Conservation (phyloP, 2,888 invertebrate species). For the Gari tellinella region DNA sequence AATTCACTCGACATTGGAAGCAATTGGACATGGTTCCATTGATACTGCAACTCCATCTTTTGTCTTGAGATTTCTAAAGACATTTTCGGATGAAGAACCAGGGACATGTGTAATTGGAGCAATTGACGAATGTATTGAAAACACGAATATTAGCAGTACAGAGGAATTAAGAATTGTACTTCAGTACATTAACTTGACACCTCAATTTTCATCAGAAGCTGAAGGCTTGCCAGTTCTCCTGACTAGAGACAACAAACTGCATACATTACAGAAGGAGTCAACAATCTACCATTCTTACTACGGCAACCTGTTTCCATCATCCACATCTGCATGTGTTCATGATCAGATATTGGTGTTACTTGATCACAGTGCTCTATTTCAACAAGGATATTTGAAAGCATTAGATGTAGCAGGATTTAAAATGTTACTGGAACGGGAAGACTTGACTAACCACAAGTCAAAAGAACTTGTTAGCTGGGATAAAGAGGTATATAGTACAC, state of each 20-base stretch:
- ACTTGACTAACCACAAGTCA: background rate
- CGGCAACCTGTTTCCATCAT: conserved; percentile 12
- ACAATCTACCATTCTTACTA: conserved; percentile 2
- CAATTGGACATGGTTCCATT: background rate
- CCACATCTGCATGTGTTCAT: conserved; percentile 1
- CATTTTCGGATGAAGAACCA: background rate
- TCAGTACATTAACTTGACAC: background rate
- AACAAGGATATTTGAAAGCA: conserved; percentile 2
- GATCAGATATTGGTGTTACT: background rate
- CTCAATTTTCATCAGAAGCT: background rate
- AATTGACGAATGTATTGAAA: background rate
- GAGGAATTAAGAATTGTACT: background rate
- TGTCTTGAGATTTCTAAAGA: conserved; percentile 12
- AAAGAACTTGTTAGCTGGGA: conserved; percentile 5
- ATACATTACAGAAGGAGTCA: background rate
- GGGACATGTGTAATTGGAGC: conserved; percentile 1
- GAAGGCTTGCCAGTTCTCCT: conserved; percentile 1
- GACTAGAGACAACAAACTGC: background rate
- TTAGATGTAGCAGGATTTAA: conserved; percentile 9
- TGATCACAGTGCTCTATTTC: background rate
- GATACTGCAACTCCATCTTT: conserved; percentile 1
- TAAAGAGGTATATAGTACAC: background rate
- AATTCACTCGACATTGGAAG: background rate
- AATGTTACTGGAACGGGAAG: background rate
- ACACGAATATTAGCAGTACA: background rate